These are phyloP conservation scores for Melitaea athalia DNA, from an alignment of 2,888 invertebrate genomes.

Conservation along the genomic window DNA sequence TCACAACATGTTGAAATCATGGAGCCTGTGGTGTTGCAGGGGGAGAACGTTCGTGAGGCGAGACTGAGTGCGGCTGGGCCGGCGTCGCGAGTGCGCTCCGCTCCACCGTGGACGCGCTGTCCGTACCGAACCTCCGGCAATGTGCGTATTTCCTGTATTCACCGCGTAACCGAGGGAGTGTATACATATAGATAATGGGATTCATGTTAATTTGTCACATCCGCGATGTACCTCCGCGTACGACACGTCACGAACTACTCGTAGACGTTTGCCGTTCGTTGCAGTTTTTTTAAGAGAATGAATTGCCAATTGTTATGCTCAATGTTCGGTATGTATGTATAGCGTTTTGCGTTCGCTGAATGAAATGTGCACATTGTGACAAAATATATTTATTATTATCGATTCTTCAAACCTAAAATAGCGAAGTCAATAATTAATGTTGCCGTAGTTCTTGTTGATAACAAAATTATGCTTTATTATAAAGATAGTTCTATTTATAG, in stretches of 20 bases:
- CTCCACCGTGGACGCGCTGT: slow-evolving; percentile 52
- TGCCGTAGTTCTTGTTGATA: slow-evolving; percentile 74
- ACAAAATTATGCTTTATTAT: slow-evolving; percentile 75
- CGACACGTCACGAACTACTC: slow-evolving; percentile 65
- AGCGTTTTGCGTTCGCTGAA: slow-evolving; percentile 48
- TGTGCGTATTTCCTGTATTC: slow-evolving; percentile 70
- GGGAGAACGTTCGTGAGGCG: slow-evolving; percentile 93
- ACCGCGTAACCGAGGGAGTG: slow-evolving; percentile 37
- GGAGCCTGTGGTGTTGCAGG: slow-evolving; percentile 67
- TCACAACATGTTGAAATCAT: too few species aligned
- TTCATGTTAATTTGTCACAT: slow-evolving; percentile 36
- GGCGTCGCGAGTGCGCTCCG: slow-evolving; percentile 51
- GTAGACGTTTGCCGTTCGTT: slow-evolving; percentile 32
- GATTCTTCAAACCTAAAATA: slow-evolving; percentile 67
- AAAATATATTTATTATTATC: slow-evolving; percentile 55
- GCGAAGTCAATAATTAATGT: slow-evolving; percentile 68
- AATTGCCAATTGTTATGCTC: slow-evolving; percentile 72
- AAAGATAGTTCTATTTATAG: slow-evolving; percentile 73
- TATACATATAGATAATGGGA: slow-evolving; percentile 25
- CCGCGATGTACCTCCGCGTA: slow-evolving; percentile 26
- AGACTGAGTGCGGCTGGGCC: slow-evolving; percentile 86
- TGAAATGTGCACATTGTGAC: slow-evolving; percentile 74
- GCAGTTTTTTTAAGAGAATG: slow-evolving; percentile 25
- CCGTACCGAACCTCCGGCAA: slow-evolving; percentile 52
- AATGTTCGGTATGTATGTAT: slow-evolving; percentile 52